These are phyloP conservation scores for Cheilosia vulpina DNA, from an alignment of 2,888 invertebrate species.

Conservation along the genomic window DNA sequence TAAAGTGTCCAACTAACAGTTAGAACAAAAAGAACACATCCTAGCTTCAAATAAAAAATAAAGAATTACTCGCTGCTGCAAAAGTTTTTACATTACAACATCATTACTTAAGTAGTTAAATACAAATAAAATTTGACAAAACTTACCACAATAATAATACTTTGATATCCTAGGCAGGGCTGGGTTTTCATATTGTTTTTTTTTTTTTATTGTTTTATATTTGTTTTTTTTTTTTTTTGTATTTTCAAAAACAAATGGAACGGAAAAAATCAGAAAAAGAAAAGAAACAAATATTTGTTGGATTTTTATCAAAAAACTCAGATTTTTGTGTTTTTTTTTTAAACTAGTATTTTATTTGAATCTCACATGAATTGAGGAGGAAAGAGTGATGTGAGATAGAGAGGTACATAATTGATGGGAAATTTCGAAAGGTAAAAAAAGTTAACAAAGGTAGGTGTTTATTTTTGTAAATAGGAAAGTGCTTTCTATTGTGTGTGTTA, in stretches of 20 bases:
- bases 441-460: constrained; percentile 15
- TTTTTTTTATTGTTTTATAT: constrained; percentile 50
- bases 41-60: constrained; percentile 6
- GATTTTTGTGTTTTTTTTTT: constrained; percentile 56
- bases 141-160: constrained; percentile 88
- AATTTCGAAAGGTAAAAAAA: constrained; percentile 26
- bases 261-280: constrained; percentile 77
- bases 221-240: constrained; percentile 47
- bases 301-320: constrained; percentile 71
- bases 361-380: constrained; percentile 55
- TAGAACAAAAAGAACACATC: constrained; percentile 27
- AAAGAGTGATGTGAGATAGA: constrained; percentile 41
- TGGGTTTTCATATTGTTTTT: constrained; percentile 77
- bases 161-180: constrained; percentile 87
- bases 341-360: constrained; percentile 58
- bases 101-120: constrained; percentile 41
- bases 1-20: neutral
- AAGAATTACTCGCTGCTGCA: constrained; percentile 48
- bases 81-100: constrained; percentile 42
- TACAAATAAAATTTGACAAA: constrained; percentile 55
- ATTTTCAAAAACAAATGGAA: constrained; percentile 71
- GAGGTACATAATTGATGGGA: constrained; percentile 31
- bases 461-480: constrained; percentile 2
- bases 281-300: constrained; percentile 76
- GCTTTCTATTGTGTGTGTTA: constrained; percentile 21